Evolutionary conservation across 1,140 invertebrate species (phyloP), one percentile per base, ranked within the genome.

Genomic region (Coboldia fuscipes): DNA sequence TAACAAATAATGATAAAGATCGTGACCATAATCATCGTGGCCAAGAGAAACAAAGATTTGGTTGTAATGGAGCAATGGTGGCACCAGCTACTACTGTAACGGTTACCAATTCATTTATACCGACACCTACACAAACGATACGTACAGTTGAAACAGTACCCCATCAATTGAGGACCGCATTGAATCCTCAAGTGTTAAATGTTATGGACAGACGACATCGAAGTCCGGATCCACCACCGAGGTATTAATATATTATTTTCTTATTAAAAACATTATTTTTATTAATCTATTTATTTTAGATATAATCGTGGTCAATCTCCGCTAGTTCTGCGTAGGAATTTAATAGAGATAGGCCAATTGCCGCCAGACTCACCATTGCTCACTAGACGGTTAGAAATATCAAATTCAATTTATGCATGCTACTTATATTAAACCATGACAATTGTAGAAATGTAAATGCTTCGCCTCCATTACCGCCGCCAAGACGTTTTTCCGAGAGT

Each of bases 381-480:
- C 37, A 57, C 66, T 24, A 55, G 71, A 54, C 70, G 70, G 71
- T 75, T 48, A 44, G 32, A 23, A 23, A 6, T 7, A 23, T 7
- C 22, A 23, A 23, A 23, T 23, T 23, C 6, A 12, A 23, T 23
- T 13, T 10, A 29, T 23, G 6, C 22, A 23, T 23, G 6, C 22
- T 23, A 6, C 12, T 23, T 7, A 23, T 6, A 23, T 7, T 23
- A 23, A 23, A 7, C 12, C 4, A 19, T 23, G 18, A 32, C 4
- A 24, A 16, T 27, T 20, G 3, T 37, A 69, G 72, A 42, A 70
- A 73, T 42, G 56, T 73, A 7, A 72, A 68, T 16, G 69, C 72
- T 12, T 68, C 69, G 30, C 72, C 72, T 8, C 72, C 72, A n/a
- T 58, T 72, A 39, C 72, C 71, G 20, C 72, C 72, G 16, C 70